Conservation (phyloP, 2,888 invertebrate species). For the Clusia tigrina region DNA sequence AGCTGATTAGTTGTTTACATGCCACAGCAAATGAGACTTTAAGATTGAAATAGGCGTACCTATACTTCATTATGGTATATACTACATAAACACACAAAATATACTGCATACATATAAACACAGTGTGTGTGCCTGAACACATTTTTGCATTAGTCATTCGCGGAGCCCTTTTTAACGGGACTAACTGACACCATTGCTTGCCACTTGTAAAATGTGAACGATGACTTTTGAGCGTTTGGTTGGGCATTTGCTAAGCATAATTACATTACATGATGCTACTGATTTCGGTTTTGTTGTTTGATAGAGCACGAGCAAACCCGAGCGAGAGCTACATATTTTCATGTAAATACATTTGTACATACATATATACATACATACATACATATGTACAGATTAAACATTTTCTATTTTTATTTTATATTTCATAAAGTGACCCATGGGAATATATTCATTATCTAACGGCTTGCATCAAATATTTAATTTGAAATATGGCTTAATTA, state of each 20-base stretch:
- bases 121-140: background rate
- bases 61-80: background rate
- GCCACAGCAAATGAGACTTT: constrained; percentile 63
- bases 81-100: background rate
- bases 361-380: too few species aligned
- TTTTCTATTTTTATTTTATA: too few species aligned
- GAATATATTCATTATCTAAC: too few species aligned
- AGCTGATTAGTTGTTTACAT: constrained; percentile 64
- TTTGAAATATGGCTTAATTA: too few species aligned
- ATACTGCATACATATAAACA: background rate
- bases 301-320: constrained; percentile 10
- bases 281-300: constrained; percentile 14
- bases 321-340: background rate
- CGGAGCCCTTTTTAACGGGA: background rate
- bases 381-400: too few species aligned
- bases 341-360: too few species aligned
- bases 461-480: too few species aligned
- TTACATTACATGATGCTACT: constrained; percentile 51
- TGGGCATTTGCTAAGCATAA: constrained; percentile 58
- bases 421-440: too few species aligned
- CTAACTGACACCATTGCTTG: constrained; percentile 34
- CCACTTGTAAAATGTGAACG: constrained; percentile 58
- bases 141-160: too few species aligned
- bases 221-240: constrained; percentile 59
- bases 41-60: constrained; percentile 46